Evolutionary conservation across 2,797 vertebrate species (phyloP).

Genomic region (Silurus lanzhouensis): DNA sequence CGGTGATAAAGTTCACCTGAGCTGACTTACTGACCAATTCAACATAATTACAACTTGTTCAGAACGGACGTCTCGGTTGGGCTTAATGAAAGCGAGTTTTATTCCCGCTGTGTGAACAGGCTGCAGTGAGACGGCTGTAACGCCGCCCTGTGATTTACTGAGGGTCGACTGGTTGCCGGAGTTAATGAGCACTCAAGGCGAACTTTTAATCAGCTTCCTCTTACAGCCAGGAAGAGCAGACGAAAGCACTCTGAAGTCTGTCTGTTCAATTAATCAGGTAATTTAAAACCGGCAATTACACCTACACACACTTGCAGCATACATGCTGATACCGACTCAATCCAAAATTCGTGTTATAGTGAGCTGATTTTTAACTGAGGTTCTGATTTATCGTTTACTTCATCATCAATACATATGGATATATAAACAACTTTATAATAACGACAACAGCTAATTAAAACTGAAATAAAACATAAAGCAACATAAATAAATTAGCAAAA

Average conservation of each 20-base stretch:
- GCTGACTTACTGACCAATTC: background rate
- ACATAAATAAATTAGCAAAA: too few species aligned
- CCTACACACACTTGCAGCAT: background rate
- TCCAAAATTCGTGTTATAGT: background rate
- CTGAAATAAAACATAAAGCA: too few species aligned
- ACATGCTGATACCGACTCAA: background rate
- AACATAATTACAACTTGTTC: background rate
- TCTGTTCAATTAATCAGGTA: constrained; percentile 35
- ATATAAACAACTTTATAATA: too few species aligned
- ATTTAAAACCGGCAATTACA: background rate
- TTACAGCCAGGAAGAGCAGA: constrained; percentile 47
- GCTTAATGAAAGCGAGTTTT: constrained; percentile 26
- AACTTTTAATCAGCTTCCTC: constrained; percentile 55
- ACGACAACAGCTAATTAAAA: too few species aligned
- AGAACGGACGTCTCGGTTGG: constrained; percentile 8
- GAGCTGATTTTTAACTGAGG: background rate
- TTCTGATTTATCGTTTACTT: background rate
- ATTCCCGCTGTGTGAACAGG: constrained; percentile 14
- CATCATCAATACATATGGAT: too few species aligned
- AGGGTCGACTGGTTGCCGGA: constrained; percentile 18
- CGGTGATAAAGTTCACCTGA: background rate
- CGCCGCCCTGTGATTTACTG: constrained; percentile 21
- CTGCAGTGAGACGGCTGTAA: constrained; percentile 18
- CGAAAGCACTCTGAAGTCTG: constrained; percentile 38
- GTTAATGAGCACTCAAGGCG: constrained; percentile 54